Evolutionary conservation across 1,140 invertebrate species (phyloP).

Genomic region (Cydia pomonella): DNA sequence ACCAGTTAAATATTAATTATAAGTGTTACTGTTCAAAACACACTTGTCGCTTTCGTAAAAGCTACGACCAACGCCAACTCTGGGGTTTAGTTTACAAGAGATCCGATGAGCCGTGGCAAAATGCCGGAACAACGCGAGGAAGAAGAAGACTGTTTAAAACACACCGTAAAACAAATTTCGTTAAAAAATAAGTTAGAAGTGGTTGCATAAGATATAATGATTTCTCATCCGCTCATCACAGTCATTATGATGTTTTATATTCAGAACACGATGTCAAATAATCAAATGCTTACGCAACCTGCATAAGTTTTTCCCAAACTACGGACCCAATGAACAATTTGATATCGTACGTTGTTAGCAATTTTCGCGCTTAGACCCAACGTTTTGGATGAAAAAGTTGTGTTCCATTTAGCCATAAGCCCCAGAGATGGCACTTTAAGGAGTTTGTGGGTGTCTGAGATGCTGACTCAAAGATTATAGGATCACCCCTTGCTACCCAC

Average conservation of each 20-base stretch:
- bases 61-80: too few relatives aligned
- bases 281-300: background rate
- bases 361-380: slow-evolving; percentile 50
- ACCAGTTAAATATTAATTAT: too few relatives aligned
- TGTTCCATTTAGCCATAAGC: slow-evolving; percentile 69
- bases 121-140: too few relatives aligned
- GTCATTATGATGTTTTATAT: background rate
- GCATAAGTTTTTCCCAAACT: background rate
- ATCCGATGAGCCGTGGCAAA: too few relatives aligned
- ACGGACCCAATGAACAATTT: slow-evolving; percentile 40
- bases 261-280: background rate
- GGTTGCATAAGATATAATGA: background rate
- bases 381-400: slow-evolving; percentile 60
- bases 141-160: too few relatives aligned
- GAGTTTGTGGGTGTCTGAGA: slow-evolving; percentile 59
- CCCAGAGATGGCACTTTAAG: slow-evolving; percentile 61
- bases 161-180: too few relatives aligned
- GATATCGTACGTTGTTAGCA: slow-evolving; percentile 48
- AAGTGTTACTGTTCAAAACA: too few relatives aligned
- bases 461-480: slow-evolving; percentile 65
- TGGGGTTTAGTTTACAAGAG: too few relatives aligned
- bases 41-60: too few relatives aligned
- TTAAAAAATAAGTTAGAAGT: too few relatives aligned
- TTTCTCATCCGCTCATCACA: background rate
- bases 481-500: slow-evolving; percentile 40